These are phyloP conservation scores for Trissolcus basalis DNA, from an alignment of 1,140 invertebrate genomes.

Conservation along the genomic window DNA sequence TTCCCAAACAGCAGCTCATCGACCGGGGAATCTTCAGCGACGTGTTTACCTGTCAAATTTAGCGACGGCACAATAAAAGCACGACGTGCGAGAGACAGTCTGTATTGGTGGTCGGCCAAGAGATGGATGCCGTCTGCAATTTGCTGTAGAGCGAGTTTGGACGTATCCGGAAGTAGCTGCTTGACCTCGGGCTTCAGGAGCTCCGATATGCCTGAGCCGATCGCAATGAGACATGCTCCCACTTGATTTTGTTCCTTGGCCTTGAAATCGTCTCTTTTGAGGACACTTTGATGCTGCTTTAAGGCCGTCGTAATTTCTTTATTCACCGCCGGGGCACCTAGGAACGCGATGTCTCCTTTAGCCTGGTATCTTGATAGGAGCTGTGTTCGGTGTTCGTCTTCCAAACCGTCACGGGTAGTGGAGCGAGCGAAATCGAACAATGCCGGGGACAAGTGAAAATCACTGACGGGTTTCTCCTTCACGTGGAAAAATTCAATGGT, in stretches of 20 bases:
- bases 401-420: slow-evolving; percentile 8
- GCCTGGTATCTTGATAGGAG: slow-evolving; percentile 7
- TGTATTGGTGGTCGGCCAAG: neutral
- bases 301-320: neutral
- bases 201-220: slow-evolving; percentile 20
- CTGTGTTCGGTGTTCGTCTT: slow-evolving; percentile 1
- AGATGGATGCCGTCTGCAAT: slow-evolving; percentile 5
- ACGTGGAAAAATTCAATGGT: no score
- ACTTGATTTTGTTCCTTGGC: slow-evolving; percentile 22
- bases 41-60: slow-evolving; percentile 1
- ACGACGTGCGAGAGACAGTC: slow-evolving; percentile 5
- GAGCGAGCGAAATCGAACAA: slow-evolving; percentile 8
- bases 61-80: neutral
- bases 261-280: slow-evolving; percentile 32
- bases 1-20: slow-evolving; percentile 7
- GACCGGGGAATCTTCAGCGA: neutral
- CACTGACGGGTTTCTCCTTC: slow-evolving; percentile 1
- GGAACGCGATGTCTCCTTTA: neutral
- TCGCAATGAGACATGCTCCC: slow-evolving; percentile 22
- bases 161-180: neutral
- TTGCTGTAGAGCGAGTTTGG: neutral
- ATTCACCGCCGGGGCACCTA: slow-evolving; percentile 15
- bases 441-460: slow-evolving; percentile 18
- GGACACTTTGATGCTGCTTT: neutral
- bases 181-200: slow-evolving; percentile 26